A percentile compares a stretch with the other conserved stretches of the same genome.
These are phyloP conservation scores for Motacilla alba DNA, from an alignment of 2,113 vertebrate genomes.

Conservation along the genomic window DNA sequence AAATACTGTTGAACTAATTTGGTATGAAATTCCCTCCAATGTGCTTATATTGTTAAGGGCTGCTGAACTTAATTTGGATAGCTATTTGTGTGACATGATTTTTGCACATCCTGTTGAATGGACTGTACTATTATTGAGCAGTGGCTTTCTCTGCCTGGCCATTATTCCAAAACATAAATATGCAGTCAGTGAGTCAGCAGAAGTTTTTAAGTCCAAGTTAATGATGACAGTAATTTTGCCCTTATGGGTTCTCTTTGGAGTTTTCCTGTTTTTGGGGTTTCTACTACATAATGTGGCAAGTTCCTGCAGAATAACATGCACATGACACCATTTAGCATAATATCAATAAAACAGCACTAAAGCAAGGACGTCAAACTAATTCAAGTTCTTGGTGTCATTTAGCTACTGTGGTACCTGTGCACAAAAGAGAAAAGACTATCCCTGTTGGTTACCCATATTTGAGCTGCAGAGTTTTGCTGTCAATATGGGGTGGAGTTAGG, in stretches of 20 bases:
- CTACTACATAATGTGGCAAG: background rate
- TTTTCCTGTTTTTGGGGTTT: background rate
- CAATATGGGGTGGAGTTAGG: fast-evolving
- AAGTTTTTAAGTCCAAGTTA: background rate
- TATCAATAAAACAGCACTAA: background rate
- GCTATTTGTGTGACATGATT: background rate
- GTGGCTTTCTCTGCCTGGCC: background rate
- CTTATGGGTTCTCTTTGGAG: background rate
- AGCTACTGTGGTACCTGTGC: background rate
- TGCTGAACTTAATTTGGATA: background rate
- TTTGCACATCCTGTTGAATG: background rate
- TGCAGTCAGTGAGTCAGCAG: background rate
- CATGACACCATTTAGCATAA: background rate
- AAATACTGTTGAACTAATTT: background rate
- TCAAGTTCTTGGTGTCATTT: background rate
- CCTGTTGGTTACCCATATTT: background rate
- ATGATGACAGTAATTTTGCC: background rate
- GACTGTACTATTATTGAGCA: background rate
- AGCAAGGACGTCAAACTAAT: background rate
- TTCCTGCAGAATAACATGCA: background rate
- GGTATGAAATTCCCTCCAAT: background rate
- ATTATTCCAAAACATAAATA: background rate
- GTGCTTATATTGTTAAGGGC: background rate
- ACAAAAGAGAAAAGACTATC: background rate
- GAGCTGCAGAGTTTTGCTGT: background rate